Evolutionary conservation across 2,797 vertebrate species (phyloP).

Genomic region (Natrix natrix): DNA sequence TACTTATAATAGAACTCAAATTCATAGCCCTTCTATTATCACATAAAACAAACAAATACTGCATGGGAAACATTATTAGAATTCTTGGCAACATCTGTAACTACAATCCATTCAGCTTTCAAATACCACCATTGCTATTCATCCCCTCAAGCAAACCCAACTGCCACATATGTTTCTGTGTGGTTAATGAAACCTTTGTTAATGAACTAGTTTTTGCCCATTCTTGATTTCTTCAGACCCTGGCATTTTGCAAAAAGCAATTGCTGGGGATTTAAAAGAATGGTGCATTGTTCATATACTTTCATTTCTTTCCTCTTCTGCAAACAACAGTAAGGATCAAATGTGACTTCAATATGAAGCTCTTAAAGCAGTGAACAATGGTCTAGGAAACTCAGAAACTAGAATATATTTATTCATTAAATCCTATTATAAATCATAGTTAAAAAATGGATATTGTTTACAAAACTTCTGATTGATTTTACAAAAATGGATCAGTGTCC

Average conservation of each 20-base stretch:
- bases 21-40: constrained; percentile 50
- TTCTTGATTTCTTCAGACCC: neutral
- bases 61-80: constrained; percentile 39
- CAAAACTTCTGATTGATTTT: constrained; percentile 4
- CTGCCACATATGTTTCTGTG: fast-evolving
- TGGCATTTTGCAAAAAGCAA: neutral
- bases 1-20: constrained; percentile 31
- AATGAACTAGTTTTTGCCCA: neutral
- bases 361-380: neutral
- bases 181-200: neutral
- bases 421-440: neutral
- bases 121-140: neutral
- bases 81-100: constrained; percentile 53
- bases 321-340: fast-evolving
- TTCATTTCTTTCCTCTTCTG: neutral
- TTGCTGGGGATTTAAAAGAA: fast-evolving
- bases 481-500: neutral
- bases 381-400: neutral
- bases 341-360: neutral
- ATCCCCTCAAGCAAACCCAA: constrained; percentile 6
- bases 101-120: constrained; percentile 43
- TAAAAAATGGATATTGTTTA: neutral
- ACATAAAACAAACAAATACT: neutral
- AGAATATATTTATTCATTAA: neutral
- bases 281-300: fast-evolving